Base-by-base conservation (phyloP, 2,113 vertebrate species). In the Scytalopus superciliaris region DNA sequence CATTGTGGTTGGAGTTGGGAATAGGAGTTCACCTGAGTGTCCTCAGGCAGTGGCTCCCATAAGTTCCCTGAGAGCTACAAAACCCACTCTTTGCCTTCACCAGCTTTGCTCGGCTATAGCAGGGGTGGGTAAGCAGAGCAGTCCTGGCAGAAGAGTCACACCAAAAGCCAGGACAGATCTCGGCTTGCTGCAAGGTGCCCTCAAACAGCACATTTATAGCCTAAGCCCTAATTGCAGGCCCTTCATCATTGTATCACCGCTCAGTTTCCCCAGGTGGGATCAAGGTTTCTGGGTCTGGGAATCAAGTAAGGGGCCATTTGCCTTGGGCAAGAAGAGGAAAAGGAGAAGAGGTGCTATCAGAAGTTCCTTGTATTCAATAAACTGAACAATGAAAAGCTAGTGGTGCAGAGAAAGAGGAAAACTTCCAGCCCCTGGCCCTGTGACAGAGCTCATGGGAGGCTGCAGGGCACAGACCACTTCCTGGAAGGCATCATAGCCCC, bases 401-500 rank as follows among this genome's bases (percentile, higher is more conserved):
- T 0, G 2, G 21, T 35, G 24, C 35, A 60, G 75, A 57, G 40
- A 73, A 72, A 40, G 14, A 52, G 50, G 40, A 37, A 82, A 63
- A 62, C 0, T 0, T 37, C 49, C 60, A 62, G 30, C 45, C n/a
- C 17, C 23, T 0, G 3, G 25, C 28, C 27, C 8, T 0, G 0
- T 31, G 35, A 30, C 47, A 62, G 19, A 42, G 69, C 50, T 44
- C 2, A 2, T 39, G 45, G 50, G 31, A 74, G 19, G 66, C 44
- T 59, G 19, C 12, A 49, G 66, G 59, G 39, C 75, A 80, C 1
- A 10, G 42, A 40, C 23, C 2, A 1, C 53, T 57, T 23, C 22
- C 74, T 60, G 63, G 50, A 50, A 45, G 23, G 27, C 23, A 82
- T 40, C 59, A 27, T 16, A 57, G 49, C 19, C 22, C 31, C 2